Conservation (phyloP, 2,113 vertebrate genomes). For the Forbesichthys agassizii region DNA sequence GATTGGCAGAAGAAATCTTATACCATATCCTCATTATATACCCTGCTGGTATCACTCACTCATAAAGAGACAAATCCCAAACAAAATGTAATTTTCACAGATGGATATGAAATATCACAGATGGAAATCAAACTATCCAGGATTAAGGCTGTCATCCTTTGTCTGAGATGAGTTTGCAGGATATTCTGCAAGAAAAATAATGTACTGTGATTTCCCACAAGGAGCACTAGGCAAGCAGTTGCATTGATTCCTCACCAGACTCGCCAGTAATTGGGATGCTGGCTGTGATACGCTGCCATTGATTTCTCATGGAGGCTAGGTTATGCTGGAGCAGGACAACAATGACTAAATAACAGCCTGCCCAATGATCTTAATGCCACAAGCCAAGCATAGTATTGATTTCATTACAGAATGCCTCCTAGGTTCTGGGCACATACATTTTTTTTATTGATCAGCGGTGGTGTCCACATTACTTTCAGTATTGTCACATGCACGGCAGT, state of each 20-base stretch:
- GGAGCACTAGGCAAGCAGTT: conserved; percentile 67
- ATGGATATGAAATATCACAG: conserved; percentile 27
- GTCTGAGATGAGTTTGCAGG: conserved; percentile 6
- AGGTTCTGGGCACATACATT: conserved; percentile 73
- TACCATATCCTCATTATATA: no score
- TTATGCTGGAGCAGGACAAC: conserved; percentile 71
- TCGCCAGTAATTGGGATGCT: conserved; percentile 75
- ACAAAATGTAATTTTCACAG: conserved; percentile 16
- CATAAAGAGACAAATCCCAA: neutral
- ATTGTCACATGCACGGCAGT: conserved; percentile 53
- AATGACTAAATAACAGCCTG: conserved; percentile 74
- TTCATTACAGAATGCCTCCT: conserved; percentile 77
- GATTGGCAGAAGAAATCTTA: neutral
- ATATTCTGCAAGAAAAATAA: conserved; percentile 55
- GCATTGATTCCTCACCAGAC: conserved; percentile 69
- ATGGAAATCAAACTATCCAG: neutral
- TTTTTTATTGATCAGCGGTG: conserved; percentile 70
- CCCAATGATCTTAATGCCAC: conserved; percentile 74
- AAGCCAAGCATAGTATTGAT: conserved; percentile 77
- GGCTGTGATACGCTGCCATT: conserved; percentile 66
- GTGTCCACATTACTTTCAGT: conserved; percentile 68
- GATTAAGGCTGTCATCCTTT: conserved; percentile 18
- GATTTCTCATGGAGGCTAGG: conserved; percentile 72
- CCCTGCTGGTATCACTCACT: neutral
- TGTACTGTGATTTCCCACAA: conserved; percentile 70